Base-by-base conservation (phyloP, 2,888 invertebrate genomes). In the Brachypterus glaber region DNA sequence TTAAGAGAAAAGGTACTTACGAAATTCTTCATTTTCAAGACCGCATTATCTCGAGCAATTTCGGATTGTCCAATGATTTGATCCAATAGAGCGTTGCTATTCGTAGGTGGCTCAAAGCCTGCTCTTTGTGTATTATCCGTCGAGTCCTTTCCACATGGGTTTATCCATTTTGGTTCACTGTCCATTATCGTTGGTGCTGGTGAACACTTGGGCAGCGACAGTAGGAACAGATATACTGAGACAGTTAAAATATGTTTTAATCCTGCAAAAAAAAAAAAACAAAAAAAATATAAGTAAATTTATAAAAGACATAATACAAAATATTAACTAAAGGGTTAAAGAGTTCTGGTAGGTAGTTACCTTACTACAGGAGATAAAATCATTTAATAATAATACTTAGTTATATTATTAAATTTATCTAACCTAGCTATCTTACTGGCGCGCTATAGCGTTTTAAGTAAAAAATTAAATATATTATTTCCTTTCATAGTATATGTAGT, bases 71-170 rank as follows among this genome's bases (percentile, higher is more conserved):
- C 52, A 24, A 68, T 57, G 47, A 73, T 66, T 44, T 62, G 63
- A 3, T 54, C 53, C 12, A 72, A 54, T 9, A 69, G 56, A 16
- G 67, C 62, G 15, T 53, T 51, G 31, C 55, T 51, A 13, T 64
- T 52, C 52, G 57, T 56, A 26, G 40, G 62, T 55, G 42, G 60
- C 58, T 43, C 55, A 39, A 26, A 37, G 34, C n/a, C n/a, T n/a
- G 30, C 30, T 39, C 17, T 5, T 21, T 26, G 4, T 15, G 4
- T 34, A 24, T 39, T 34, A 11, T 38, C 31, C 30, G 42, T 14
- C 13, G 58, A 53, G 17, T 58, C 57, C 15, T 44, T 34, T n/a
- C 68, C 68, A 51, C 72, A 73, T 2, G 73, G 72, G 49, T 70
- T 68, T 44, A 69, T 60, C 74, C 74, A 74, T 45, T 68, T 69